These are phyloP conservation scores for Eulemur coronatus DNA, from an alignment of 2,797 vertebrate species.

Conservation along the genomic window DNA sequence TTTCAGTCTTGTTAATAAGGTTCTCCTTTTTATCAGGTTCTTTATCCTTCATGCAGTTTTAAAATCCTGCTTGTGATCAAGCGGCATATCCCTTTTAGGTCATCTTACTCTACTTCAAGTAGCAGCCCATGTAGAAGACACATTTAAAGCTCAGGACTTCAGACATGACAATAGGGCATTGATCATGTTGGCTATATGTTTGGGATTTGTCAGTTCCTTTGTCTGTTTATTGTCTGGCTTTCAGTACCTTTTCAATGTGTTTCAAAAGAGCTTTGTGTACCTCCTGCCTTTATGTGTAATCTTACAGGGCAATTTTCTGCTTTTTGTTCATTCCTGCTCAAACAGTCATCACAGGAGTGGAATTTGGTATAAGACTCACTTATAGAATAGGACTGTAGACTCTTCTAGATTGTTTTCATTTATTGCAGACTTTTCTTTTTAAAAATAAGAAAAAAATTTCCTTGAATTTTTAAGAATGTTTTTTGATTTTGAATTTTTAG, in stretches of 20 bases:
- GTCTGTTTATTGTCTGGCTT: conserved; percentile 19
- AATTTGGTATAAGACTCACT: background rate
- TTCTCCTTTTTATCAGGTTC: background rate
- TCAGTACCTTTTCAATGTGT: conserved; percentile 32
- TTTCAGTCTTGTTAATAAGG: background rate
- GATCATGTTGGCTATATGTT: conserved; percentile 18
- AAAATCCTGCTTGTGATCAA: background rate
- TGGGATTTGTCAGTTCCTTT: conserved; percentile 52
- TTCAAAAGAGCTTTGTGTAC: conserved; percentile 53
- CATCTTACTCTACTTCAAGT: background rate
- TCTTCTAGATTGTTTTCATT: background rate
- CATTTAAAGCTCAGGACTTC: background rate
- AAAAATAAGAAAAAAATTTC: background rate
- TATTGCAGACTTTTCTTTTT: background rate
- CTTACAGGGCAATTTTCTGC: background rate
- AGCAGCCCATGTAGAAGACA: background rate
- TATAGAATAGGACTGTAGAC: background rate
- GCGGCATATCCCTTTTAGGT: background rate
- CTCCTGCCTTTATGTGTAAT: conserved; percentile 23
- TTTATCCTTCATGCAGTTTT: background rate
- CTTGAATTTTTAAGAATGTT: background rate
- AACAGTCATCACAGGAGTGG: background rate
- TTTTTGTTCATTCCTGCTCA: background rate
- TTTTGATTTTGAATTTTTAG: background rate
- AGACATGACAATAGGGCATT: background rate